phyloP scores from a whole-genome alignment of 2,113 vertebrate genomes.

The Chaenocephalus aceratus region DNA sequence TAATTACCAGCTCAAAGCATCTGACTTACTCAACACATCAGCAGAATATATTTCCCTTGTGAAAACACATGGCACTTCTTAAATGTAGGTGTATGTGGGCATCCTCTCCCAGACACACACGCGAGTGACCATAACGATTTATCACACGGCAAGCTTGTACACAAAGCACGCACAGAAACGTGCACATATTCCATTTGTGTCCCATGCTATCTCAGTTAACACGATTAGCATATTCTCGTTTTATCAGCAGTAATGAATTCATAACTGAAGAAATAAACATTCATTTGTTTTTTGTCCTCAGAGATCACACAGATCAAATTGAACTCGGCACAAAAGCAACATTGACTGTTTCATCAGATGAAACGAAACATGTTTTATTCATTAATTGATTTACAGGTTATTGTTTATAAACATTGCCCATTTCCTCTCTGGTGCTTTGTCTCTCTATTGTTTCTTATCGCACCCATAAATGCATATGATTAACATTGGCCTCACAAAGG shows the following conservation, averaged over 20 bases:
- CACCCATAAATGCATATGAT: neutral
- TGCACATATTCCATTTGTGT: neutral
- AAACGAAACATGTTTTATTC: slow-evolving; percentile 30
- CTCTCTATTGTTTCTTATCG: neutral
- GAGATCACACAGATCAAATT: slow-evolving; percentile 43
- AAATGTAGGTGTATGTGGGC: slow-evolving; percentile 44
- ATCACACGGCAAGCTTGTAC: neutral
- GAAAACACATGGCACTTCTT: slow-evolving; percentile 59
- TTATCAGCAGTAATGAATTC: slow-evolving; percentile 58
- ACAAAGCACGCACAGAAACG: neutral
- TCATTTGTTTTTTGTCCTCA: slow-evolving; percentile 46
- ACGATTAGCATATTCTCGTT: slow-evolving; percentile 52
- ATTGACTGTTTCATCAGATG: slow-evolving; percentile 39
- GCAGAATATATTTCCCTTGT: slow-evolving; percentile 48
- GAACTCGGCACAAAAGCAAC: slow-evolving; percentile 26
- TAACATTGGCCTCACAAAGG: neutral
- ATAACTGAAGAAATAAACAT: slow-evolving; percentile 31
- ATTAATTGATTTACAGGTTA: slow-evolving; percentile 26
- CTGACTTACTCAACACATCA: slow-evolving; percentile 60
- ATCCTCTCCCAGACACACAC: neutral
- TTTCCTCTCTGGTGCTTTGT: neutral
- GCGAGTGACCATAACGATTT: neutral
- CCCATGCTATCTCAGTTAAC: slow-evolving; percentile 25
- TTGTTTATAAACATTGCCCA: neutral
- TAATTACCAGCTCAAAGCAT: slow-evolving; percentile 62